Evolutionary conservation across 2,888 invertebrate genomes (phyloP).

Genomic region (Anagyrus pseudococci): DNA sequence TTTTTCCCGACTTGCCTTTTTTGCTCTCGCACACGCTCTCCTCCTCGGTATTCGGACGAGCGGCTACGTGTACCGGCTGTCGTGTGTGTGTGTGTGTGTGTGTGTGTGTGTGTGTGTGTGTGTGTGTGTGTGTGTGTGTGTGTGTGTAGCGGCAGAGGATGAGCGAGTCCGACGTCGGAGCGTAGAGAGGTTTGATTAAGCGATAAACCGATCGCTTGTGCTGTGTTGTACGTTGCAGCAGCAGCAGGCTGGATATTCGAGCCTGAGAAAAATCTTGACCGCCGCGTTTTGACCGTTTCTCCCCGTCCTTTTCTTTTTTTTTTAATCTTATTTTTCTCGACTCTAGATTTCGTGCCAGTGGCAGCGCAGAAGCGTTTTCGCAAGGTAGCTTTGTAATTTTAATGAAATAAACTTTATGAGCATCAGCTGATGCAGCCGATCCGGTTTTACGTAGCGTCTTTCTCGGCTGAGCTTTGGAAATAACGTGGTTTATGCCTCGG

Average conservation of each 20-base stretch:
- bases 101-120: no score
- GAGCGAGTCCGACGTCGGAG: not conserved
- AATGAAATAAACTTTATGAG: no score
- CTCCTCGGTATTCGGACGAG: slow-evolving; percentile 10
- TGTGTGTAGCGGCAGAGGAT: no score
- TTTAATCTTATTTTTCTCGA: not conserved
- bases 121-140: no score
- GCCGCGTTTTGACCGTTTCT: no score
- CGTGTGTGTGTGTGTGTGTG: no score
- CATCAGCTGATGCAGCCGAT: no score
- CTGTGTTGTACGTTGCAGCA: slow-evolving; percentile 5
- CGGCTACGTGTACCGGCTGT: slow-evolving; percentile 3
- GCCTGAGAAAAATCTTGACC: slow-evolving; percentile 6
- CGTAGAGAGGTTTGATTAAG: slow-evolving; percentile 23
- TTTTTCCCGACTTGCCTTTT: no score
- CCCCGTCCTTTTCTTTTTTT: not conserved
- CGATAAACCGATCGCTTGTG: slow-evolving; percentile 32
- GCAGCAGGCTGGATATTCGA: not conserved
- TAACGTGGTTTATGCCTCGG: no score
- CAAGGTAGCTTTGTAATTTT: slow-evolving; percentile 1
- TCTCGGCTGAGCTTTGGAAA: no score
- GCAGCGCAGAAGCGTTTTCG: slow-evolving; percentile 1
- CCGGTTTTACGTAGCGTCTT: no score
- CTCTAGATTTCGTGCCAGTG: not conserved
- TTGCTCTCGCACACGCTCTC: no score